Base-by-base conservation (phyloP, 2,888 invertebrate species). In the Nomada fucata region DNA sequence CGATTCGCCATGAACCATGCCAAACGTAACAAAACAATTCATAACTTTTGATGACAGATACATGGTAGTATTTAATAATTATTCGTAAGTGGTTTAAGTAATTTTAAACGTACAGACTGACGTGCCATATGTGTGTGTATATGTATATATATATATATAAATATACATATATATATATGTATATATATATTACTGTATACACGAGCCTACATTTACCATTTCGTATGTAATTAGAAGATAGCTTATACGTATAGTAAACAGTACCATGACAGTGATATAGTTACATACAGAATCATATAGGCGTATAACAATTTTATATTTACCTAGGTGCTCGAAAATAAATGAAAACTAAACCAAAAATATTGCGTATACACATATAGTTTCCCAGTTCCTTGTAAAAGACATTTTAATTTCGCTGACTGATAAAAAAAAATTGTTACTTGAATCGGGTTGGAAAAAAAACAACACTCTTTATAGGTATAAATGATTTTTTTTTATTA, bases 21-120 rank as follows among this genome's bases (percentile, higher is more conserved):
- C 92, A 92, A 92, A 92, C 92, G 90, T 88, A 90, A 91, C 87
- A 88, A 87, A 90, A 88, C 86, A 83, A 84, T 90, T 86, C 74
- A 90, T 87, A 88, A 89, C 80, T 88, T 88, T 89, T 85, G 86
- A 84, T 77, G 84, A 88, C 86, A 80, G 86, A 84, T 88, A 86
- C 83, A 84, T 82, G 87, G 87, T 88, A 89, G 88, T 90, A 92
- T 92, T 91, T 92, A 91, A 89, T 91, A 90, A 90, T 89, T 88
- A 91, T 89, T 89, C 90, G 84, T 91, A 90, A 91, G 88, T 90
- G 88, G 88, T 87, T 89, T 91, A 91, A 92, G 87, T 91, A 90
- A 91, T 90, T 36, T 36, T 91, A 91, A 92, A 91, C 91, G 89
- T 92, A 92, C 93, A 93, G 93, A 93, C 93, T 93, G 93, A 93